Evolutionary conservation across 2,113 vertebrate species (phyloP), one percentile per base, ranked within the genome.

Genomic region (Smithornis capensis): DNA sequence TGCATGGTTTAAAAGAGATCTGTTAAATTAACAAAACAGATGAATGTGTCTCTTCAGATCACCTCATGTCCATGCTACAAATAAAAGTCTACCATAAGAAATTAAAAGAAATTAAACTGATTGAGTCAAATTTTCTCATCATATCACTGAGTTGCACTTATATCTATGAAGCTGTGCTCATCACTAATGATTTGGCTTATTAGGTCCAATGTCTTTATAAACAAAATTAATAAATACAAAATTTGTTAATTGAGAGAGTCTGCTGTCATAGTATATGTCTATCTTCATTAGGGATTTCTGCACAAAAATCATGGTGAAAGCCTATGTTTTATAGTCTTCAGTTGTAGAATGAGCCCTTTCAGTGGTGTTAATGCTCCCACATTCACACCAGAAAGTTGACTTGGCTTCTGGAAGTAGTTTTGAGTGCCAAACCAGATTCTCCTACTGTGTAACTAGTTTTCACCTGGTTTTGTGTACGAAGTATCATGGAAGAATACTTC

Each of bases 381-480:
- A 87, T 82, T 81, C 75, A 78, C 38, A 84, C 50, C 82, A 90
- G 85, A 89, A 93, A 78, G 79, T 77, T 92, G 69, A 74, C 40
- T 89, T 94, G 83, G 68, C 73, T 95, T 80, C 83, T 95, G 90
- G 44, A 90, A 94, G 47, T 63, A 60, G 25, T 40, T 40, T 3
- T 71, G 74, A 83, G 37, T 87, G 89, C 92, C 94, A 92, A 68
- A 94, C 59, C 76, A 81, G 83, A 70, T 93, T 88, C 25, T 96
- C 37, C 80, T 85, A 49, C 92, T 89, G 79, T 89, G 79, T 75
- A 89, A 94, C 92, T 69, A 90, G 63, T 79, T 91, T 90, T 91
- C 90, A 94, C 88, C 85, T 95, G 85, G 4, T 92, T 87, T 89
- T 94, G 83, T 95, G 37, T 95, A 75, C 0, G 0, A 67, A 92